phyloP scores from a whole-genome alignment of 53 echinoderm and acorn worm genomes.

The Zoroaster sp. region DNA sequence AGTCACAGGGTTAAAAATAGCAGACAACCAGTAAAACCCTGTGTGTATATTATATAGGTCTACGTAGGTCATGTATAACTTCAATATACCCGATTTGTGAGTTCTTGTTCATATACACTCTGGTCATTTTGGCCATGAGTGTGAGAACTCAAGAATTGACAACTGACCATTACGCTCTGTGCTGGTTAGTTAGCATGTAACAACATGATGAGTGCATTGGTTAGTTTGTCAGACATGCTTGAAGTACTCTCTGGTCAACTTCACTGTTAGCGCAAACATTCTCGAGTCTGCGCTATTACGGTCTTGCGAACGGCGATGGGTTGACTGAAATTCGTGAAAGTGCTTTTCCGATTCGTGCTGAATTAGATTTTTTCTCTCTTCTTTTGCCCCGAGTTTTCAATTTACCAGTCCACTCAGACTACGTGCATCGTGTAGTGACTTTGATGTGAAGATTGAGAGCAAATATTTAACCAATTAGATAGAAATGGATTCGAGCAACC shows the following conservation, averaged over 20 bases:
- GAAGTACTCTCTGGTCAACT: background rate
- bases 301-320: background rate
- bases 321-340: background rate
- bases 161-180: too few species aligned
- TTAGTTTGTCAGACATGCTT: background rate
- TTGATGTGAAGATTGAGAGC: background rate
- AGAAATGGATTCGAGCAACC: background rate
- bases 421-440: constrained; percentile 1
- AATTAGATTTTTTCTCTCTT: background rate
- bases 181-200: background rate
- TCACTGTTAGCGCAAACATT: background rate
- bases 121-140: too few species aligned
- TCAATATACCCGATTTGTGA: too few species aligned
- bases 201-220: background rate
- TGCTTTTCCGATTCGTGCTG: constrained; percentile 1
- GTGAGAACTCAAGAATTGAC: too few species aligned
- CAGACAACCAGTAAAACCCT: too few species aligned
- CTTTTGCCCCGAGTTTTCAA: background rate
- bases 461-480: constrained; percentile 17
- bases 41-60: too few species aligned
- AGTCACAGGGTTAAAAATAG: too few species aligned
- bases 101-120: too few species aligned
- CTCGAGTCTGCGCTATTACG: background rate
- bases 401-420: background rate
- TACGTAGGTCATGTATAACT: too few species aligned